phyloP scores from a whole-genome alignment of 2,113 vertebrate genomes.

The Spermophilus dauricus region DNA sequence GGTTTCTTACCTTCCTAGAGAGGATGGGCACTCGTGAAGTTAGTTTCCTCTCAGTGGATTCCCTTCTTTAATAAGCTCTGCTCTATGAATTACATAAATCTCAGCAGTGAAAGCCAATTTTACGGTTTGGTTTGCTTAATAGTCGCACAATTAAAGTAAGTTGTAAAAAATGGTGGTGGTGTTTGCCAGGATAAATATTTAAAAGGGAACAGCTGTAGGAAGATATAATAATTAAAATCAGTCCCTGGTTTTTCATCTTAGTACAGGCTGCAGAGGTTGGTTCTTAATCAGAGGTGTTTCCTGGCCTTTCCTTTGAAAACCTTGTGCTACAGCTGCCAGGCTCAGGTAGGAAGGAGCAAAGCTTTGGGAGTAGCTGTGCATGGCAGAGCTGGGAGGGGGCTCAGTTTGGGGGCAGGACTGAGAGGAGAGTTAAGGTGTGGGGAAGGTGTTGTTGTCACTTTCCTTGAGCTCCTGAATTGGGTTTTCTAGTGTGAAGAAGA shows the following conservation, averaged over 20 bases:
- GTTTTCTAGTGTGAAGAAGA: conserved; percentile 11
- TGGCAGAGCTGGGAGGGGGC: background rate
- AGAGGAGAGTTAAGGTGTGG: background rate
- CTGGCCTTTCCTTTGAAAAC: background rate
- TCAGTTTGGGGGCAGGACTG: background rate
- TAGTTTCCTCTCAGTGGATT: conserved; percentile 10
- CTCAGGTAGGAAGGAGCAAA: background rate
- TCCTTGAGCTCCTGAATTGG: background rate
- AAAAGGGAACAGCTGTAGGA: conserved; percentile 68
- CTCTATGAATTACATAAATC: conserved; percentile 61
- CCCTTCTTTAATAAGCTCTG: conserved; percentile 61
- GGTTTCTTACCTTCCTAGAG: background rate
- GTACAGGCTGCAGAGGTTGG: background rate
- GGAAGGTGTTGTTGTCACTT: background rate
- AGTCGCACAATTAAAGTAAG: conserved; percentile 75
- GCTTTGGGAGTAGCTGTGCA: background rate
- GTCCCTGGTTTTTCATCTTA: conserved; percentile 36
- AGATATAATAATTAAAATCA: conserved; percentile 26
- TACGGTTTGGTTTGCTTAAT: conserved; percentile 76
- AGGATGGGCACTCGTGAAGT: background rate
- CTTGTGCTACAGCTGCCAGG: background rate
- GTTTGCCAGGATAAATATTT: conserved; percentile 79
- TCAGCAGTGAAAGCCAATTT: conserved; percentile 42
- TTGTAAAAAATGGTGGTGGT: conserved; percentile 38
- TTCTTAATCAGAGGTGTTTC: conserved; percentile 22